A percentile compares a stretch with the other conserved stretches of the same genome.
These are phyloP conservation scores for Ostrea denselamellosa DNA, from an alignment of 1,140 invertebrate species.

Conservation along the genomic window DNA sequence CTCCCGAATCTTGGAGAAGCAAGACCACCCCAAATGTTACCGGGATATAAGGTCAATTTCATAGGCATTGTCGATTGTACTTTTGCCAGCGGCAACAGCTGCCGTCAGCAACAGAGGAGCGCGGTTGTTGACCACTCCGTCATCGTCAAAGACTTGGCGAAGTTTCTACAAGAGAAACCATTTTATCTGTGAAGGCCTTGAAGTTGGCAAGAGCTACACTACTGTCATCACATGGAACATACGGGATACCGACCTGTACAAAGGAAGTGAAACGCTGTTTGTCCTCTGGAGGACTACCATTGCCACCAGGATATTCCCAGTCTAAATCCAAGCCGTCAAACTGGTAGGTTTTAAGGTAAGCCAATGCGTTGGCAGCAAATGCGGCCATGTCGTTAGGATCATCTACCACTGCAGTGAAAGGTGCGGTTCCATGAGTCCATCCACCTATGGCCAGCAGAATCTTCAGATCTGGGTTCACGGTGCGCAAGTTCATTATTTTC, in stretches of 20 bases:
- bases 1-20: no score
- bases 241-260: not conserved
- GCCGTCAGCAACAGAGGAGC: conserved; percentile 73
- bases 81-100: conserved; percentile 76
- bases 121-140: conserved; percentile 52
- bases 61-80: conserved; percentile 89
- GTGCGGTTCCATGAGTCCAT: conserved; percentile 95
- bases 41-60: conserved; percentile 83
- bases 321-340: conserved; percentile 97
- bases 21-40: conserved; percentile 55
- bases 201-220: not conserved
- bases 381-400: conserved; percentile 52
- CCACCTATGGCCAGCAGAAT: conserved; percentile 95
- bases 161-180: not conserved
- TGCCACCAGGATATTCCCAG: conserved; percentile 92
- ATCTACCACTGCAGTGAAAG: conserved; percentile 77
- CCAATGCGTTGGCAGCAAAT: conserved; percentile 82
- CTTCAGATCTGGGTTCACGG: conserved; percentile 80
- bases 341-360: conserved; percentile 92
- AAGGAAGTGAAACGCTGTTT: conserved; percentile 24
- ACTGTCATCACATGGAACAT: not conserved
- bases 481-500: conserved; percentile 49
- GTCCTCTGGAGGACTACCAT: conserved; percentile 24
- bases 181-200: not conserved
- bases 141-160: conserved; percentile 50